Evolutionary conservation across 2,113 vertebrate genomes (phyloP), one percentile per base, ranked within the genome.

Genomic region (Larimichthys polyactis): DNA sequence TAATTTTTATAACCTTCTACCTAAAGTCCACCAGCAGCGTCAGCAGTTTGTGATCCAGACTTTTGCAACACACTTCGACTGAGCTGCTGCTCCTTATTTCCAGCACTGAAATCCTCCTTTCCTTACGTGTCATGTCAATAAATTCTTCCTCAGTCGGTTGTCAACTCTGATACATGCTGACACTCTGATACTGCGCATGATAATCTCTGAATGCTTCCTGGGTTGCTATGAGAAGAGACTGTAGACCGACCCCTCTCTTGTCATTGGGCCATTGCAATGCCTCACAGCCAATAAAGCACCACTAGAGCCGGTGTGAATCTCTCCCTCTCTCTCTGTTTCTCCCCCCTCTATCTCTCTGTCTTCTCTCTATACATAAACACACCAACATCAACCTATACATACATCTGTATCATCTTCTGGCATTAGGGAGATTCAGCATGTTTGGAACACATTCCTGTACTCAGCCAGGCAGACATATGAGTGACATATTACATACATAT

Each of bases 211-310:
- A 82, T 70, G 81, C 73, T 87, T 90, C 65, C 84, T 87, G 73
- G 86, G 91, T 92, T 92, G 91, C 92, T 91, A 90, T 90, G 92
- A 90, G 90, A 84, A 88, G 81, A 93, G 87, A 60, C 69, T 65
- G 76, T 59, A n/a, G 89, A 82, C 78, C 60, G 10, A 78, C 67
- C 81, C 78, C 86, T 87, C 77, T 78, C 72, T 57, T 78, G 58
- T 83, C 81, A 91, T 92, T 92, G 90, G 91, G 46, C 71, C 44
- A 44, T 2, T 70, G 55, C 64, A 79, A 48, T 20, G 55, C 66
- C 73, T 83, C 14, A 5, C 74, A 87, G 82, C 92, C 92, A 92
- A 93, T 92, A 83, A 88, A 85, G 43, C 29, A 78, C 19, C 82
- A 74, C 81, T 32, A 57, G 44, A 51, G 52, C 46, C 57, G 55